Percentiles rank a stretch among this genome's conserved stretches.
phyloP scores from a whole-genome alignment of 2,113 vertebrate genomes.

The Eclectus roratus region DNA sequence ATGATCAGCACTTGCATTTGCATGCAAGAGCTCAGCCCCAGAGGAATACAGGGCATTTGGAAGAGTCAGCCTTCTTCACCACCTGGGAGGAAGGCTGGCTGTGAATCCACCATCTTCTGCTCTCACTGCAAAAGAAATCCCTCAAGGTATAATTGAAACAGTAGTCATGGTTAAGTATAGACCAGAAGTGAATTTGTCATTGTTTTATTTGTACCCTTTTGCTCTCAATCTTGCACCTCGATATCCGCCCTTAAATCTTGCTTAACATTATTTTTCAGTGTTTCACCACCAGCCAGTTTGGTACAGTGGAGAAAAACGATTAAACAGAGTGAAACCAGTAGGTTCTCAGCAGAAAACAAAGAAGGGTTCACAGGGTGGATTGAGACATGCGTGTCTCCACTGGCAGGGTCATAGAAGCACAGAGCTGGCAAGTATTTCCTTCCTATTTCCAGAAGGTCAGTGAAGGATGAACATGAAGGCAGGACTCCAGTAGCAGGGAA shows the following conservation, averaged over 20 bases:
- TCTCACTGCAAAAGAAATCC: background rate
- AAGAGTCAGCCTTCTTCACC: background rate
- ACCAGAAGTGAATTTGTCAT: background rate
- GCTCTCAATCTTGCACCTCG: background rate
- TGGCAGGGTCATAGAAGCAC: background rate
- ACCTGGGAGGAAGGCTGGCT: background rate
- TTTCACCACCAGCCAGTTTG: background rate
- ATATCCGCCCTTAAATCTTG: background rate
- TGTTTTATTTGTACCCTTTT: slow-evolving; percentile 31
- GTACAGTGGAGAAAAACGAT: background rate
- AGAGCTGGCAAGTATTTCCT: background rate
- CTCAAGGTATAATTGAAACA: background rate
- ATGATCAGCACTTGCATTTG: background rate
- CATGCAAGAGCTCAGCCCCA: background rate
- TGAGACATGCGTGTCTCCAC: background rate
- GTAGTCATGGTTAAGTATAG: background rate
- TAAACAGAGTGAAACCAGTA: background rate
- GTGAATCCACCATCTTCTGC: background rate
- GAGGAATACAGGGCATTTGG: background rate
- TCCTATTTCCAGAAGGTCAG: background rate
- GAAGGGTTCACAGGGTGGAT: background rate
- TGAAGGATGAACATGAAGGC: background rate
- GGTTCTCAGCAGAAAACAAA: background rate
- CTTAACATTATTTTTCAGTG: background rate
- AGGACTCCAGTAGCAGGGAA: background rate